Evolutionary conservation across 2,888 invertebrate genomes (phyloP).

Genomic region (Synanthedon formicaeformis): DNA sequence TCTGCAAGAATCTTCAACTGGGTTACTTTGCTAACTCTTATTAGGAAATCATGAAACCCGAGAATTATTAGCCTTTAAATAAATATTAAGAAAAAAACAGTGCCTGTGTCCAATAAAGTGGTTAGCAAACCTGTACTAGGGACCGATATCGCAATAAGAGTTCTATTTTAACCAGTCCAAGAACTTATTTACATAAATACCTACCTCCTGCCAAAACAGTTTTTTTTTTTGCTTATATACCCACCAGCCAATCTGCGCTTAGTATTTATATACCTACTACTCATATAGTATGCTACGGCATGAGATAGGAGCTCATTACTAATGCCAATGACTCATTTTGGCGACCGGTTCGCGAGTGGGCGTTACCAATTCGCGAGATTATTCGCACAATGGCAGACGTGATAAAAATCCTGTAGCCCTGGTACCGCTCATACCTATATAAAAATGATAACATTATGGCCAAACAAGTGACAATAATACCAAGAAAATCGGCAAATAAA

Average conservation of each 20-base stretch:
- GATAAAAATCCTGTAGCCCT: conserved; percentile 29
- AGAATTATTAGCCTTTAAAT: too few species aligned
- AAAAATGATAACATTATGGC: not conserved
- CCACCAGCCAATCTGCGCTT: conserved; percentile 5
- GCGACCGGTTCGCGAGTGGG: conserved; percentile 52
- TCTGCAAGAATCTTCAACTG: too few species aligned
- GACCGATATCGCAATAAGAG: not conserved
- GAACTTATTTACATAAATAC: not conserved
- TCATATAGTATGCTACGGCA: not conserved
- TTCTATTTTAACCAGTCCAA: not conserved
- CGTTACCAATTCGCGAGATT: conserved; percentile 46
- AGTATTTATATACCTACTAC: not conserved
- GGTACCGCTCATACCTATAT: conserved; percentile 28
- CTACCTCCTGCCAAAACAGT: not conserved
- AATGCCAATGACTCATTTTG: conserved; percentile 45
- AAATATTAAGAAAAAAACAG: not conserved
- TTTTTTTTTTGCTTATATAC: not conserved
- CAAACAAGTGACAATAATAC: too few species aligned
- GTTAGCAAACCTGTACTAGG: not conserved
- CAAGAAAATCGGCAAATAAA: conserved; percentile 20
- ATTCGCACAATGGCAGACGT: conserved; percentile 20
- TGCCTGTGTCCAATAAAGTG: not conserved
- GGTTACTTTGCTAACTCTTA: too few species aligned
- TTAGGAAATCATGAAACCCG: too few species aligned
- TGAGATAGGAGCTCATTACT: not conserved